A percentile compares a stretch with the other conserved stretches of the same genome.
phyloP scores from a whole-genome alignment of 2,113 vertebrate genomes.

The Felis chaus region DNA sequence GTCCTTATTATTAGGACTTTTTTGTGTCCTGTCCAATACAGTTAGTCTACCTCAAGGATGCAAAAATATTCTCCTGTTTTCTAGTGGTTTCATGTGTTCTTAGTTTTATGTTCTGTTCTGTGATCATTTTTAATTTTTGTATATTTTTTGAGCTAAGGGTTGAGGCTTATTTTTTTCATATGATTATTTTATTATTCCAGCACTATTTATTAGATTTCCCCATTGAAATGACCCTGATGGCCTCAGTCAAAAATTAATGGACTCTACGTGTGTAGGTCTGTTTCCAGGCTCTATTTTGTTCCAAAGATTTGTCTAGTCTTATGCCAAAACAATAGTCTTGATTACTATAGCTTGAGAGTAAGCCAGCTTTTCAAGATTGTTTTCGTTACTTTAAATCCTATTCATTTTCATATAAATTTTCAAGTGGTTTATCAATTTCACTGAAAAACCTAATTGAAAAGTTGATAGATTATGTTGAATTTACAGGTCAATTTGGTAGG shows the following conservation, averaged over 20 bases:
- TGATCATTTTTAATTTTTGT: background rate
- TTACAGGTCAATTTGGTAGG: background rate
- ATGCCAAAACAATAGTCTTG: background rate
- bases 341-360: background rate
- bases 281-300: background rate
- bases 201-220: background rate
- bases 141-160: background rate
- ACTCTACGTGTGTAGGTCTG: background rate
- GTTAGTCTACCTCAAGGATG: background rate
- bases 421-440: background rate
- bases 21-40: background rate
- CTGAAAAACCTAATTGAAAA: background rate
- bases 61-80: background rate
- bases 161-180: background rate
- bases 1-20: background rate
- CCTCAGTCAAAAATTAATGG: background rate
- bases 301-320: background rate
- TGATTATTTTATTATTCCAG: background rate
- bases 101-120: background rate
- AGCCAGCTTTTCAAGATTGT: background rate
- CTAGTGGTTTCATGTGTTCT: background rate
- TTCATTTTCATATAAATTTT: background rate
- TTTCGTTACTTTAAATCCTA: slow-evolving; percentile 9
- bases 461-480: background rate
- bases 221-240: background rate